Conservation (phyloP, 2,888 invertebrate genomes). For the Ephialtes manifestator region DNA sequence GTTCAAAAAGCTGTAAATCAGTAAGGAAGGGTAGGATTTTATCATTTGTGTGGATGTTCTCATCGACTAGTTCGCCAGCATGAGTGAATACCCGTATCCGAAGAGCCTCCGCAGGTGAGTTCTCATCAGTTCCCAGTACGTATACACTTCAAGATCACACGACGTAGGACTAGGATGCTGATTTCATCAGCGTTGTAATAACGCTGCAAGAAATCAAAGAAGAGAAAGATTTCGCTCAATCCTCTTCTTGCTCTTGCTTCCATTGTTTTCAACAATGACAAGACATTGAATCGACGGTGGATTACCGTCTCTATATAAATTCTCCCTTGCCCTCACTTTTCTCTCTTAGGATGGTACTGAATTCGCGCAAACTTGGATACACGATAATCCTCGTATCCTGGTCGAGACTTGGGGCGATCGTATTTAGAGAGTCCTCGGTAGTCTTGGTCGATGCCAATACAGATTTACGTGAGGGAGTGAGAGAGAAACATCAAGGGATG, state of each 20-base stretch:
- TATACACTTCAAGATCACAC: constrained; percentile 1
- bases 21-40: background rate
- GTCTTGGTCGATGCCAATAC: constrained; percentile 43
- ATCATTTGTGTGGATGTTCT: background rate
- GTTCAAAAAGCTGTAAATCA: too few relatives aligned
- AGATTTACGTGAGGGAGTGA: constrained; percentile 20
- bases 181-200: constrained; percentile 50
- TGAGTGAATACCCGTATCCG: too few relatives aligned
- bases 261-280: constrained; percentile 52
- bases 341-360: background rate
- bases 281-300: constrained; percentile 14
- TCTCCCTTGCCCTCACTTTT: constrained; percentile 1
- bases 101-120: background rate
- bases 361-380: constrained; percentile 26
- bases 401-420: constrained; percentile 34
- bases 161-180: constrained; percentile 17
- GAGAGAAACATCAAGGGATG: constrained; percentile 22
- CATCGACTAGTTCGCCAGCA: background rate
- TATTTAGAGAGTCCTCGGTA: constrained; percentile 58
- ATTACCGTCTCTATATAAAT: constrained; percentile 24
- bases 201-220: constrained; percentile 6
- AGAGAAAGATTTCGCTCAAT: background rate
- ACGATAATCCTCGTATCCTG: constrained; percentile 65
- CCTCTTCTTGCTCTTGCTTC: constrained; percentile 27
- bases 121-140: background rate